Evolutionary conservation across 1,140 invertebrate species (phyloP), one percentile per base, ranked within the genome.

Genomic region (Cherax destructor): DNA sequence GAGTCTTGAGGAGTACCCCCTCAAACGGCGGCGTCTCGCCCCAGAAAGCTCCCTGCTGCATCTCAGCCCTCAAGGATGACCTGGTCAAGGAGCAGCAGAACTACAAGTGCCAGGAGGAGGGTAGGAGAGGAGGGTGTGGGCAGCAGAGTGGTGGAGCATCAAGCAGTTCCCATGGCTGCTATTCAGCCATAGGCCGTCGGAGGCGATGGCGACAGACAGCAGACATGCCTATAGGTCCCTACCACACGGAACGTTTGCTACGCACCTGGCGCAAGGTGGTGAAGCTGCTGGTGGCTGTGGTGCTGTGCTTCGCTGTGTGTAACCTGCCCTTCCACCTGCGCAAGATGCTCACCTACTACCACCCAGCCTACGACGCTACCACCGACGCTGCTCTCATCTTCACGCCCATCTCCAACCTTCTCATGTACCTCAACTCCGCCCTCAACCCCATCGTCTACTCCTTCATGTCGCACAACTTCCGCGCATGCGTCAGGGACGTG

Each of bases 241-340:
- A 93, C 80, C 92, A 91, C 86, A 91, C 89, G 1, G 86, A 88
- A 41, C 77, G 86, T 16, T 78, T 92, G 69, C 83, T 93, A 10
- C 69, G 90, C 2, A 93, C 88, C 4, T 93, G 92, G 92, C 77
- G 90, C n/a, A 93, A 93, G 83, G 95, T 95, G 11, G 95, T 95
- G 86, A 96, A 97, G 80, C 97, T 98, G 96, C 95, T 98, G 47
- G 96, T 98, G 49, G 96, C 97, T 6, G 96, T 98, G 16, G 97
- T 98, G 10, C 94, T 97, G 65, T 96, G 97, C 79, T 98, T 98
- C 94, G 97, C 97, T 4, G 92, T 98, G 16, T 98, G 97, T 95
- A 97, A 98, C 94, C 94, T 98, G 47, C 97, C 97, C 0, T 97
- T 97, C 94, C 97, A 98, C 95, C 96, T 96, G 1, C 95, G 97